These are phyloP conservation scores for Gopherus evgoodei DNA, from an alignment of 2,113 vertebrate genomes.

Conservation along the genomic window DNA sequence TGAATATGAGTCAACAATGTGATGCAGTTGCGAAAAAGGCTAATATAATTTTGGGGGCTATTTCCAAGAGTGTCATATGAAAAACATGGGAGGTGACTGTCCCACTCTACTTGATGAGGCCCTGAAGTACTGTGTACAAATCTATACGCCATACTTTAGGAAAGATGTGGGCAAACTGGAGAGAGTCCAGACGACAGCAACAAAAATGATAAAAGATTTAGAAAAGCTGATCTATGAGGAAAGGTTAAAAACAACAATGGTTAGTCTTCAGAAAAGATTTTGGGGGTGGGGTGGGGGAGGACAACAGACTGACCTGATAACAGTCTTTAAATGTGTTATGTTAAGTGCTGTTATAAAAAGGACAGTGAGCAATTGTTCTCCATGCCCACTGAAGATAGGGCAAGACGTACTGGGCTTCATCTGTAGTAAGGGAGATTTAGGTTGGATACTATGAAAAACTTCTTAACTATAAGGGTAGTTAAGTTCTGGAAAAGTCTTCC, in stretches of 20 bases:
- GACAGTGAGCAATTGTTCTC: no score
- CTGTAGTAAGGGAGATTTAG: no score
- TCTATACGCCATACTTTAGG: neutral
- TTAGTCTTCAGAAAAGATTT: neutral
- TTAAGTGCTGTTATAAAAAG: no score
- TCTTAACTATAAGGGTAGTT: no score
- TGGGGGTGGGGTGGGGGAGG: no score
- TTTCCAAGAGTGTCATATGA: neutral
- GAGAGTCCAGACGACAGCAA: neutral
- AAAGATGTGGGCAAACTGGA: neutral
- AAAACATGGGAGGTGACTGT: neutral
- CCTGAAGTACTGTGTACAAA: neutral
- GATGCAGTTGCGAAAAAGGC: neutral
- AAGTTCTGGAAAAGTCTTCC: no score
- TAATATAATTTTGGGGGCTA: neutral
- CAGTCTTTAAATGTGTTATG: no score
- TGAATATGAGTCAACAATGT: neutral
- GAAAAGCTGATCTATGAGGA: neutral
- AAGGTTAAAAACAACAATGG: neutral
- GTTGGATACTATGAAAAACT: no score
- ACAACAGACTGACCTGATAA: no score
- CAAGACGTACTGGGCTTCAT: no score
- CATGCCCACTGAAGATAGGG: no score
- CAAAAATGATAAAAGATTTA: neutral
- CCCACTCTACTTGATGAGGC: neutral